Evolutionary conservation across 2,797 vertebrate genomes (phyloP).

Genomic region (Sorex maritimensis): DNA sequence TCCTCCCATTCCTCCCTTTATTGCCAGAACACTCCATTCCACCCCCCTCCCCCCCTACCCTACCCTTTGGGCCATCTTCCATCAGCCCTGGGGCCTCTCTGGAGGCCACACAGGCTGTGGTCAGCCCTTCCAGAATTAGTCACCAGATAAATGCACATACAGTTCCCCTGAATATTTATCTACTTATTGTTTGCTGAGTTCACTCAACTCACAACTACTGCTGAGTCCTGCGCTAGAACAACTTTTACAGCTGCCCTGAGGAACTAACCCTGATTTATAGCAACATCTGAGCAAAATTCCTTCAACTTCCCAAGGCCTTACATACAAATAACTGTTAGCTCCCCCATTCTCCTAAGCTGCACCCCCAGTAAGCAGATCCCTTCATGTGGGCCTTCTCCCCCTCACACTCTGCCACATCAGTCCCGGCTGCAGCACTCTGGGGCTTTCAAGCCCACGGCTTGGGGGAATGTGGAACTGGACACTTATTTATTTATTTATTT

Average conservation of each 20-base stretch:
- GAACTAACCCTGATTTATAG: conserved; percentile 5
- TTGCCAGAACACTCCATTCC: not conserved
- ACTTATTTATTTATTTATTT: too few species aligned
- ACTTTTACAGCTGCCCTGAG: not conserved
- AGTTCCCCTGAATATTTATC: not conserved
- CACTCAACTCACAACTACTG: not conserved
- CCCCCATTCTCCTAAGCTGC: conserved; percentile 24
- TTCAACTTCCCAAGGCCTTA: conserved; percentile 53
- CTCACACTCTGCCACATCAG: not conserved
- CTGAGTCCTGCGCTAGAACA: not conserved
- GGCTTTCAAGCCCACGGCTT: too few species aligned
- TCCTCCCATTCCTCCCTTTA: not conserved
- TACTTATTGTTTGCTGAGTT: not conserved
- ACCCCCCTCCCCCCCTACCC: too few species aligned
- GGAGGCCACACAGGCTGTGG: too few species aligned
- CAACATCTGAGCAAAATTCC: conserved; percentile 51
- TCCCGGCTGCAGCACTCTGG: too few species aligned
- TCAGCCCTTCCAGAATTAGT: not conserved
- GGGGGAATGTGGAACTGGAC: too few species aligned
- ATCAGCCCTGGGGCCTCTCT: not conserved
- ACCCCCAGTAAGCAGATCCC: conserved; percentile 65
- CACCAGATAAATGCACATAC: not conserved
- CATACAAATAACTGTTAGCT: conserved; percentile 64
- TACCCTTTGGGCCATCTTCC: too few species aligned
- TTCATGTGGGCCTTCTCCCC: conserved; percentile 8